Base-by-base conservation (phyloP, 2,797 vertebrate species). In the Gymnodraco acuticeps region DNA sequence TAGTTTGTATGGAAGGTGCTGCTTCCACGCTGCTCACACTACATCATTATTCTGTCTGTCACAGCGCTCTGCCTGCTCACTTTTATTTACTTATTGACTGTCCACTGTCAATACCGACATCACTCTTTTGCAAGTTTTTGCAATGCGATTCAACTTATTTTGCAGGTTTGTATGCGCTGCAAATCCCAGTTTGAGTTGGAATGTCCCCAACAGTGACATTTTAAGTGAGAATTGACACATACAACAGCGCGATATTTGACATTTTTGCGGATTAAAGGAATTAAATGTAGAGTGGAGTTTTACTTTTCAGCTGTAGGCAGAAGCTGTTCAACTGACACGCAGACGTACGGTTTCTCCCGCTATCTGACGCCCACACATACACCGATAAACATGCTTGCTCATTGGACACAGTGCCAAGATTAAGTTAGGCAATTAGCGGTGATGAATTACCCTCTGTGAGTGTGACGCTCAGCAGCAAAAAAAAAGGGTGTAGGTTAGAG, bases 361-460 rank as follows among this genome's bases (percentile, higher is more conserved):
- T 71, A 70, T 75, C 81, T 45, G 14, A 79, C 87, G 50, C 86
- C 81, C 75, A 82, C 81, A 38, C 74, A 54, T 47, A 78, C 64
- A 64, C 61, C 19, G 75, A 73, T 83, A 81, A 86, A 87, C 77
- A 79, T 55, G 70, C 75, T 70, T 23, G 33, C 81, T 85, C 72
- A 78, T 76, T 85, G 78, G 81, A 91, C 78, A 70, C 78, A 69
- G 71, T 61, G 78, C 62, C 70, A 65, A 84, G 83, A 88, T 84
- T 78, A 84, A 83, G 77, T 86, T 83, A 71, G 83, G 84, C 68
- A 89, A 87, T 90, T 88, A 90, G 72, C 50, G 31, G 58, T 79
- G 89, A 87, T 87, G 79, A 81, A 87, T 79, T 67, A 79, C 59
- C 56, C 67, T 78, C 62, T 64, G n/a, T 13, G 43, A 69, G 69